Evolutionary conservation across 1,140 invertebrate species (phyloP).

Genomic region (Magallana ariakensis): DNA sequence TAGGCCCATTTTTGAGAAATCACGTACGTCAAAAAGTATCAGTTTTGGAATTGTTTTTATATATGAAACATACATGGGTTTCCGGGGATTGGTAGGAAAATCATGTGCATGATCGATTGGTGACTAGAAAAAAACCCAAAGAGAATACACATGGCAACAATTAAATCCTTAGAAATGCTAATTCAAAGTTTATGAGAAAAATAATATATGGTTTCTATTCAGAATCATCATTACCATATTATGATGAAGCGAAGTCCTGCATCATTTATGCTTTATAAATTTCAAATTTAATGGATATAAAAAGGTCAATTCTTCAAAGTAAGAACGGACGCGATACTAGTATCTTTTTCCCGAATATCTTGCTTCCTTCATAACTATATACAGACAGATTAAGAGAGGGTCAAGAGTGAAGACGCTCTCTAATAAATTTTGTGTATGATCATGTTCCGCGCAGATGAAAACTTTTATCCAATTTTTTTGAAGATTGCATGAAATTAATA

Average conservation of each 20-base stretch:
- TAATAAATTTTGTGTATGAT: slow-evolving; percentile 5
- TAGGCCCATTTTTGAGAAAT: no score
- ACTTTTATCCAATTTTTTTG: slow-evolving; percentile 28
- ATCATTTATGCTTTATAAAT: slow-evolving; percentile 31
- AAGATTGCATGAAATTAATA: slow-evolving; percentile 36
- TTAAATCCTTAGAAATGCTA: background rate
- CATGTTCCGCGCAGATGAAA: slow-evolving; percentile 35
- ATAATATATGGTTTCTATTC: slow-evolving; percentile 12
- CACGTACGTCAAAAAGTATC: no score
- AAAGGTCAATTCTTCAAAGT: slow-evolving; percentile 16
- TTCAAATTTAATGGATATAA: slow-evolving; percentile 25
- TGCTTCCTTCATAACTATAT: slow-evolving; percentile 13
- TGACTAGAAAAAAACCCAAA: background rate
- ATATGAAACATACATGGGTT: background rate
- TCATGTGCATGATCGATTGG: background rate
- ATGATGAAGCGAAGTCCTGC: slow-evolving; percentile 28
- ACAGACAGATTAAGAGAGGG: background rate
- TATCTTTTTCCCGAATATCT: background rate
- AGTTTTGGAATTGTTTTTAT: no score
- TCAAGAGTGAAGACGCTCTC: background rate
- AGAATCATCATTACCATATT: slow-evolving; percentile 15
- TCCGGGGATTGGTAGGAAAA: background rate
- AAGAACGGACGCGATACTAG: background rate
- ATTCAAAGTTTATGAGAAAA: slow-evolving; percentile 23
- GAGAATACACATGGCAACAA: background rate